Evolutionary conservation across 2,797 vertebrate species (phyloP), one percentile per base, ranked within the genome.

Genomic region (Amniataba percoides): DNA sequence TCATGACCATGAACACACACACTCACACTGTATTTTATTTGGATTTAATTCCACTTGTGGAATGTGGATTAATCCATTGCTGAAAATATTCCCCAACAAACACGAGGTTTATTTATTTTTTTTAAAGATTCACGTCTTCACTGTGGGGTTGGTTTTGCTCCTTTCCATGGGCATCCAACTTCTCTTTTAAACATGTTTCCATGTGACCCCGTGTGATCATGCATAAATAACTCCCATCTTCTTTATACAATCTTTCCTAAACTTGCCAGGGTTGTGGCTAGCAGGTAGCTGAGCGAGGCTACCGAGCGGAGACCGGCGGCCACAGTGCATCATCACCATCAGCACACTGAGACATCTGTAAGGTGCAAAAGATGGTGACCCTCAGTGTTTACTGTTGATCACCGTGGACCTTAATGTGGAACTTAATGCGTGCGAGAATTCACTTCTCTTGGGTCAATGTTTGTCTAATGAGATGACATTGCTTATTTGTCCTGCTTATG

Each of bases 401-500:
- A 1, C 1, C 7, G 21, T 42, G 40, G 40, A 19, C 16, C 3
- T 31, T 31, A 31, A 31, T 31, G 27, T 31, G 27, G 27, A 31
- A 3, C 27, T 31, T 31, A 31, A 31, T 8, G 21, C 43, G 5
- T 52, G 15, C 58, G 34, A 56, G 18, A 46, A 45, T 58, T 71
- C 1, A 19, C 34, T 31, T 64, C 25, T 23, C 0, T 61, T 0
- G 18, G 27, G 46, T 25, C 52, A 23, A 6, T 13, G 46, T 27
- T 71, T 51, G 10, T 14, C 62, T 51, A 65, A 62, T 61, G 42
- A 68, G 52, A 45, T 67, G 21, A 49, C 27, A 10, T 18, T 56
- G 43, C 36, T 45, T 66, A 53, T 72, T 65, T 64, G 65, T 13
- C 6, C 10, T 56, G 46, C 81, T 87, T 82, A 74, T 13, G 34